Conservation (phyloP, 2,113 vertebrate species). For the Actinemys pallida region DNA sequence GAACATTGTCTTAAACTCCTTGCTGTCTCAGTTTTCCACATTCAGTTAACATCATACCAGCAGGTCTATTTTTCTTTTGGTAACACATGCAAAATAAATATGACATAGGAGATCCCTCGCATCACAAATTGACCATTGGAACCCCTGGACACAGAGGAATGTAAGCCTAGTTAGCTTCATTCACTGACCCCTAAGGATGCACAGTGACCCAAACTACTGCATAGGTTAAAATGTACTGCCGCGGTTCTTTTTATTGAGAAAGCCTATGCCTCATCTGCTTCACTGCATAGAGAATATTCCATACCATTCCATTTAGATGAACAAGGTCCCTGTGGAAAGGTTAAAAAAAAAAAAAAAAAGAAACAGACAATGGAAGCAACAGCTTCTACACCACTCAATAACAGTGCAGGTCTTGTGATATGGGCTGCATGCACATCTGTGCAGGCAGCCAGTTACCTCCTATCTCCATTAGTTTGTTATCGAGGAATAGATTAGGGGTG, state of each 20-base stretch:
- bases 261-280: constrained; percentile 49
- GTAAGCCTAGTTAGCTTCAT: constrained; percentile 16
- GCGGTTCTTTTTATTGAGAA: constrained; percentile 16
- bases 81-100: background rate
- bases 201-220: background rate
- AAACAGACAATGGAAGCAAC: constrained; percentile 4
- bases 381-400: background rate
- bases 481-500: constrained; percentile 60
- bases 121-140: background rate
- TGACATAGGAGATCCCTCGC: background rate
- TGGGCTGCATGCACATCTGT: constrained; percentile 29
- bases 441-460: constrained; percentile 49
- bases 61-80: constrained; percentile 1
- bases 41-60: background rate
- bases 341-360: background rate
- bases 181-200: background rate
- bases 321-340: background rate
- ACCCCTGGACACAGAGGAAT: constrained; percentile 1
- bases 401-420: background rate
- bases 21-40: background rate
- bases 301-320: constrained; percentile 31
- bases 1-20: background rate
- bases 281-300: background rate
- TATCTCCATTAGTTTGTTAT: constrained; percentile 43
- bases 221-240: constrained; percentile 29